Evolutionary conservation across 2,113 vertebrate species (phyloP).

Genomic region (Coptodon bakossiorum): DNA sequence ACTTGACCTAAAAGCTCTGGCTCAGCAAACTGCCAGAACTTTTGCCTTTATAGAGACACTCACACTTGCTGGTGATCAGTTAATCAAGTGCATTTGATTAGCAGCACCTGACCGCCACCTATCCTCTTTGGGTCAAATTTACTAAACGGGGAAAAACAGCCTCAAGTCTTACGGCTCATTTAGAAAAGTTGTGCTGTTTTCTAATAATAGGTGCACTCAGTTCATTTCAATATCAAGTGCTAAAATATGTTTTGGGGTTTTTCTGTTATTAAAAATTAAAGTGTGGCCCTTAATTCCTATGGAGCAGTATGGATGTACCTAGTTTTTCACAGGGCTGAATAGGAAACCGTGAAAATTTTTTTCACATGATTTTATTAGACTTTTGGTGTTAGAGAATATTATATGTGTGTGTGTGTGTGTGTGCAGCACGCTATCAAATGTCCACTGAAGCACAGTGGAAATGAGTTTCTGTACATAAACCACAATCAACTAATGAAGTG

Average conservation of each 20-base stretch:
- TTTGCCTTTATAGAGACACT: not conserved
- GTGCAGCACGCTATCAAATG: not conserved
- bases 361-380: not conserved
- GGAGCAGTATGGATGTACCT: not conserved
- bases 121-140: not conserved
- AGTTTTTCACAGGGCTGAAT: not conserved
- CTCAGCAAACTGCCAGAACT: not conserved
- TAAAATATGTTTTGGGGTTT: not conserved
- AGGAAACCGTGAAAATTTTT: not conserved
- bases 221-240: not conserved
- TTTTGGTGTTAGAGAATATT: not conserved
- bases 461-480: not conserved
- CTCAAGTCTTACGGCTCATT: rapidly evolving
- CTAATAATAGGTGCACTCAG: not conserved
- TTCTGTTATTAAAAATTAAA: not conserved
- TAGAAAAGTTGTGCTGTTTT: not conserved
- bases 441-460: not conserved
- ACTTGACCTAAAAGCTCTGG: not conserved
- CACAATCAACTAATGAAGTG: not conserved
- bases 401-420: not conserved
- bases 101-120: not conserved
- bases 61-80: not conserved
- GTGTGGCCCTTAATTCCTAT: not conserved
- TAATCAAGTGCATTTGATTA: not conserved
- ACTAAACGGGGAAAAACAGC: not conserved